Base-by-base conservation (phyloP, 64 coral and sea anemone genomes). In the Pachyseris speciosa region DNA sequence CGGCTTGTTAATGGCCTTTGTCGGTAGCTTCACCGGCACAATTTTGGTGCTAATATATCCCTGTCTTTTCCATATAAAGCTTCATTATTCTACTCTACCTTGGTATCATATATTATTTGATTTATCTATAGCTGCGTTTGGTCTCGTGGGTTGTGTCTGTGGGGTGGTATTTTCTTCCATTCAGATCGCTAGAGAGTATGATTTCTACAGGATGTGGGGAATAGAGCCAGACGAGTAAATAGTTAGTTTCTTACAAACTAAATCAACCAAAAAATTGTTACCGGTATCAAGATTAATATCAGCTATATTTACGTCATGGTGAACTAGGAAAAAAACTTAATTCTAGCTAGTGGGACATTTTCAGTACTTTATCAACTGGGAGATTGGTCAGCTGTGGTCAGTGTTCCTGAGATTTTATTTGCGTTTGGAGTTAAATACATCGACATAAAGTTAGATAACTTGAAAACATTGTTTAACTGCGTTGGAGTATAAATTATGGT, bases 171-270 rank as follows among this genome's bases (percentile, higher is more conserved):
- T 86, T 64, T 93, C 95, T 64, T 88, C 90, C 15, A 90, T 97
- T 64, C 95, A 97, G 76, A 97, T 97, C 53, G 92, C 91, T 32
- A 97, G 90, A 64, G 95, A 97, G 58, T 97, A 97, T 78, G 91
- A 97, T 51, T 97, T 97, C 74, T 97, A 97, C 34, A 93, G 84
- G 29, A 92, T 93, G 80, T 97, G 95, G 95, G 91, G 95, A 79
- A 97, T 97, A 69, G 92, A 93, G 27, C 86, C 92, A 11, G 91
- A 97, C 69, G 84, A 85, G 28, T 80, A 39, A 80, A 19, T 33
- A 53, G 1, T 67, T 55, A 31, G 25, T 50, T 50, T 64, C 27
- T 26, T 64, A 4, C 9, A 22, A 28, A 64, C 22, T 22, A 28
- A 64, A 64, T 22, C 3, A 27, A 26, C 25, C n/a, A 50, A n/a